Evolutionary conservation across 2,797 vertebrate genomes (phyloP).

Genomic region (Anabacerthia variegaticeps): DNA sequence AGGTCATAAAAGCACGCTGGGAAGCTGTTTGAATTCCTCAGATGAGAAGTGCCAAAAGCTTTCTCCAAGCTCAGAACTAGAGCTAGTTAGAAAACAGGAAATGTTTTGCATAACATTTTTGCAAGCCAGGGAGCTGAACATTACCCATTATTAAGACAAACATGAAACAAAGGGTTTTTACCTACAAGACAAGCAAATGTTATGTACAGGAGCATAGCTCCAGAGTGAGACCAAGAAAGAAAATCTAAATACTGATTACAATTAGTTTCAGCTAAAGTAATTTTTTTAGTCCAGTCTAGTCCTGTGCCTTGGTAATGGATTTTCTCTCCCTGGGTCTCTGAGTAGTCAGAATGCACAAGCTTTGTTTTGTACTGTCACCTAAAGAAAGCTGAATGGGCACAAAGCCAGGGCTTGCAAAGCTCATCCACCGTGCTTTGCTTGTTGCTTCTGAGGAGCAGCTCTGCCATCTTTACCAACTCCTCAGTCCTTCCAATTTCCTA

Average conservation of each 20-base stretch:
- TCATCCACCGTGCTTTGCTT: neutral
- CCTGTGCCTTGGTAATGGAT: neutral
- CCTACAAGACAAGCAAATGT: neutral
- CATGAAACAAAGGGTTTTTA: neutral
- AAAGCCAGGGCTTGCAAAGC: neutral
- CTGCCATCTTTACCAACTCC: neutral
- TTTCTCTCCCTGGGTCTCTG: neutral
- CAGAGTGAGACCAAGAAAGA: neutral
- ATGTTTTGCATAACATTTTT: conserved; percentile 30
- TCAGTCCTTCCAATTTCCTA: neutral
- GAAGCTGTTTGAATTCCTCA: conserved; percentile 27
- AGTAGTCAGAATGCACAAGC: neutral
- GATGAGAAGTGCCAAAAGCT: conserved; percentile 36
- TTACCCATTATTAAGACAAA: neutral
- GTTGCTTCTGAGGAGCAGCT: neutral
- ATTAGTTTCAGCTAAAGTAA: neutral
- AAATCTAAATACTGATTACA: neutral
- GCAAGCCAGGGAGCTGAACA: conserved; percentile 24
- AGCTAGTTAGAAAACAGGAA: conserved; percentile 59
- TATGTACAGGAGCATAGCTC: neutral
- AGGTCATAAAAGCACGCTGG: conserved; percentile 27
- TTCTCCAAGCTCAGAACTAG: conserved; percentile 32
- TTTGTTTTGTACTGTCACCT: neutral
- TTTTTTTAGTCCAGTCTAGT: neutral
- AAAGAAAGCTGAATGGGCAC: neutral